Evolutionary conservation across 1,140 invertebrate genomes (phyloP).

Genomic region (Phenacoccus solenopsis): DNA sequence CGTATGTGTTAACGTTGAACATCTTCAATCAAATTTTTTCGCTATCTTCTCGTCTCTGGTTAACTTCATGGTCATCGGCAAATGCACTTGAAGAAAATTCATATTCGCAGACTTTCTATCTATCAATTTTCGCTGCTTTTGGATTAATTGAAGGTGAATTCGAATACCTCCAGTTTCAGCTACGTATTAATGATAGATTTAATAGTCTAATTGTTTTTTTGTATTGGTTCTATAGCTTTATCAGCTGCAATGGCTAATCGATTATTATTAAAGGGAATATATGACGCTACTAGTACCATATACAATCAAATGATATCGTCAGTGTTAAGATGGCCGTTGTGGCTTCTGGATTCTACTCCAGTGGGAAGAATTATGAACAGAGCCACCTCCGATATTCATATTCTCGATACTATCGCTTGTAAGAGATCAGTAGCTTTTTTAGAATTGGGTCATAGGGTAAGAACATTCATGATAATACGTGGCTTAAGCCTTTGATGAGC

Average conservation of each 20-base stretch:
- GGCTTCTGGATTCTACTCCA: conserved; percentile 81
- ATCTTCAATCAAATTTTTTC: no score
- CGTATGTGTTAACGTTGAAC: no score
- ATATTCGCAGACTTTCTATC: no score
- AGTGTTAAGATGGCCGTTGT: conserved; percentile 59
- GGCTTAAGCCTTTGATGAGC: no score
- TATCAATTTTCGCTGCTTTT: no score
- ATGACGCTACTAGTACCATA: conserved; percentile 52
- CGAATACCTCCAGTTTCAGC: no score
- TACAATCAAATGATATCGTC: conserved; percentile 61
- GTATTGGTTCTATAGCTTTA: not conserved
- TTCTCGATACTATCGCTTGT: conserved; percentile 51
- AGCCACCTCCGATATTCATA: conserved; percentile 55
- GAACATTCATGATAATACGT: not conserved
- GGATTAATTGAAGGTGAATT: no score
- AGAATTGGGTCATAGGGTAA: not conserved
- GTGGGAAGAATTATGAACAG: conserved; percentile 71
- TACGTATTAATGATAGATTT: no score
- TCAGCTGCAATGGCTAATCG: not conserved
- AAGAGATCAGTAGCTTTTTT: not conserved
- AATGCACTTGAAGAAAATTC: no score
- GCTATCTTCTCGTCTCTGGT: no score
- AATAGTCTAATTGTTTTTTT: not conserved
- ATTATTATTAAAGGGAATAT: not conserved
- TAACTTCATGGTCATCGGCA: no score